Percentiles rank a stretch among this genome's conserved stretches.
Conservation (phyloP, 2,888 invertebrate genomes). For the Thysanoteuthis rhombus region DNA sequence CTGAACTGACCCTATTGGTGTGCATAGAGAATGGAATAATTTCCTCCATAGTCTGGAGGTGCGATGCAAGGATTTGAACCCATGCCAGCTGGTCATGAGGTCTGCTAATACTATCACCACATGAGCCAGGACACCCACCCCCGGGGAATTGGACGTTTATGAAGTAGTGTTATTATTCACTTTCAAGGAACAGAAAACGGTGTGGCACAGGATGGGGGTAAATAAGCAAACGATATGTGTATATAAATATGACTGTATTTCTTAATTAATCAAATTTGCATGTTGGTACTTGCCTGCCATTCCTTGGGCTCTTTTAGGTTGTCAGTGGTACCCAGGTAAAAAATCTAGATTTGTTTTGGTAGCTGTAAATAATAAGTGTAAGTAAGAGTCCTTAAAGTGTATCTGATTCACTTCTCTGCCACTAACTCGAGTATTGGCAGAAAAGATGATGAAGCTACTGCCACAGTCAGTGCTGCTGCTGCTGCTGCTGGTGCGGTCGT, state of each 20-base stretch:
- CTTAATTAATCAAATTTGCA: too few species aligned
- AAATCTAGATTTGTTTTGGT: background rate
- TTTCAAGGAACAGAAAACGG: background rate
- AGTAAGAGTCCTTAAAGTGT: background rate
- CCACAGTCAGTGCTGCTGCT: background rate
- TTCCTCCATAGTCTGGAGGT: background rate
- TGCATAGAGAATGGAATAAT: background rate
- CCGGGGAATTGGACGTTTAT: background rate
- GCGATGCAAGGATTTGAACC: background rate
- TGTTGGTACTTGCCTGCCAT: background rate
- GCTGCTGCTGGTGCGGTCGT: background rate
- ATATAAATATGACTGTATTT: background rate
- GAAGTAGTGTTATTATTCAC: background rate
- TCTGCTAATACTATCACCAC: background rate
- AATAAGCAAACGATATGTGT: background rate
- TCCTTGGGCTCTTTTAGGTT: background rate
- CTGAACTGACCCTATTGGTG: background rate
- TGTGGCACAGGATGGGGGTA: background rate
- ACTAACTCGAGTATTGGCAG: background rate
- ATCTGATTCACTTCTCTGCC: background rate
- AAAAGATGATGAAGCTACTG: background rate
- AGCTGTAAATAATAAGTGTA: background rate
- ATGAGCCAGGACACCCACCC: background rate
- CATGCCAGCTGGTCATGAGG: background rate
- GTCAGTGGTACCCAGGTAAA: constrained; percentile 12